Percentiles rank a stretch among this genome's conserved stretches.
These are phyloP conservation scores for Dendrolimus punctatus DNA, from an alignment of 1,140 invertebrate genomes.

Conservation along the genomic window DNA sequence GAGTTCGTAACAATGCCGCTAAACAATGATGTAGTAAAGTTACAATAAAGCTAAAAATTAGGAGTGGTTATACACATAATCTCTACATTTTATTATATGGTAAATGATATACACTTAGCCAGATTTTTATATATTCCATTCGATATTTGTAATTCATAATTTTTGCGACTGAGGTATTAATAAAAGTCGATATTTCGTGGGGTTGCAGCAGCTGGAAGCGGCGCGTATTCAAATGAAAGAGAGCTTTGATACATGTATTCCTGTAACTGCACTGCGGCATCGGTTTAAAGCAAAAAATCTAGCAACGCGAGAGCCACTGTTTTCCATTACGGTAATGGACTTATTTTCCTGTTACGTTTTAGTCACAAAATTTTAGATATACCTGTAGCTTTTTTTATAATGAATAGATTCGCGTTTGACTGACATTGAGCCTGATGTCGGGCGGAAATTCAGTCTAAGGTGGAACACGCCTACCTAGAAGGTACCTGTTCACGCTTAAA, in stretches of 20 bases:
- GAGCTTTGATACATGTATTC: constrained; percentile 56
- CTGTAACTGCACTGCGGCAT: constrained; percentile 62
- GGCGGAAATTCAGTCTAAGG: too few relatives aligned
- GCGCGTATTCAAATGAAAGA: constrained; percentile 47
- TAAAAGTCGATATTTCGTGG: constrained; percentile 43
- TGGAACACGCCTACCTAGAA: too few relatives aligned
- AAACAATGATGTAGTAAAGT: too few relatives aligned
- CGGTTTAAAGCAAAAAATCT: constrained; percentile 43
- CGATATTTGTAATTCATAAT: constrained; percentile 22
- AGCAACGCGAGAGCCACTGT: constrained; percentile 48
- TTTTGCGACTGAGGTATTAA: constrained; percentile 32
- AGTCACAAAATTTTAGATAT: constrained; percentile 38
- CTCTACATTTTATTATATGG: too few relatives aligned
- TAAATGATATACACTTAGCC: too few relatives aligned
- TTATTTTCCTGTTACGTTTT: constrained; percentile 52
- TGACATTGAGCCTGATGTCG: too few relatives aligned
- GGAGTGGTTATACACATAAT: not conserved
- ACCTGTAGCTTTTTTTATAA: constrained; percentile 20
- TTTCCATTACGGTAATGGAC: constrained; percentile 63
- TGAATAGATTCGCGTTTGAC: too few relatives aligned
- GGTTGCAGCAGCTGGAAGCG: constrained; percentile 24
- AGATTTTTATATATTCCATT: not conserved
- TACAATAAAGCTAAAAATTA: too few relatives aligned
- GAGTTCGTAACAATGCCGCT: too few relatives aligned
- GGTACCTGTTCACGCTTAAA: too few relatives aligned